Evolutionary conservation across 2,113 vertebrate genomes (phyloP).

Genomic region (Gopherus flavomarginatus): DNA sequence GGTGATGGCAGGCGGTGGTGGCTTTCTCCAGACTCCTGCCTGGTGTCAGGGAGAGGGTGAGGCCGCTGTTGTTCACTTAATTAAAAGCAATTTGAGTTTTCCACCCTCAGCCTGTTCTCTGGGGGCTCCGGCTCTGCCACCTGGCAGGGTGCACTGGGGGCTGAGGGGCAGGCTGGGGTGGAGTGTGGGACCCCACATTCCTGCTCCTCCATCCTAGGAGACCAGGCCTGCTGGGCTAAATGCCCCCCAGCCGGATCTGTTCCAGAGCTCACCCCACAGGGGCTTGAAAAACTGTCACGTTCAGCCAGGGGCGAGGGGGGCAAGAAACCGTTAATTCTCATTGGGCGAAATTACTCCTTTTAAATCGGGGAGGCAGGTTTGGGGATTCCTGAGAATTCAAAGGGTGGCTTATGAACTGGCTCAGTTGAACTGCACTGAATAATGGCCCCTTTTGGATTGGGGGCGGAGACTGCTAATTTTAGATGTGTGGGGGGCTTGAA

Average conservation of each 20-base stretch:
- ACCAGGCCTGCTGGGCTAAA: not conserved
- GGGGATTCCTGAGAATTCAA: not conserved
- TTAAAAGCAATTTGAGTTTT: conserved; percentile 76
- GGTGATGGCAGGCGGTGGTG: not conserved
- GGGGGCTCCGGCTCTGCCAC: conserved; percentile 1
- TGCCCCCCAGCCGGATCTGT: not conserved
- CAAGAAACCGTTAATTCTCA: not conserved
- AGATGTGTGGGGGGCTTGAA: not conserved
- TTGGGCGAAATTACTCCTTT: not conserved
- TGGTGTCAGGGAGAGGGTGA: conserved; percentile 71
- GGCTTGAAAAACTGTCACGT: not conserved
- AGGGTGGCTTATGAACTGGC: not conserved
- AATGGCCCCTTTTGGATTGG: not conserved
- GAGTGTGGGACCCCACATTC: not conserved
- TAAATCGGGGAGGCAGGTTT: not conserved
- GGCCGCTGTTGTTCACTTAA: conserved; percentile 75
- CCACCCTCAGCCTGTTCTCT: conserved; percentile 65
- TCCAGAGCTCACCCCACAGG: not conserved
- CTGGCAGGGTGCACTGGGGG: not conserved
- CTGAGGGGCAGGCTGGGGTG: not conserved
- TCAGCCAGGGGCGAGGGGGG: no score
- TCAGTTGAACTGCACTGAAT: not conserved
- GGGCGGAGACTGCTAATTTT: not conserved
- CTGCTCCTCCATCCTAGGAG: not conserved
- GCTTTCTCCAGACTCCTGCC: conserved; percentile 72